Percentiles rank a stretch among this genome's conserved stretches.
phyloP scores from a whole-genome alignment of 2,888 invertebrate species.

The Cynaeus angustus region DNA sequence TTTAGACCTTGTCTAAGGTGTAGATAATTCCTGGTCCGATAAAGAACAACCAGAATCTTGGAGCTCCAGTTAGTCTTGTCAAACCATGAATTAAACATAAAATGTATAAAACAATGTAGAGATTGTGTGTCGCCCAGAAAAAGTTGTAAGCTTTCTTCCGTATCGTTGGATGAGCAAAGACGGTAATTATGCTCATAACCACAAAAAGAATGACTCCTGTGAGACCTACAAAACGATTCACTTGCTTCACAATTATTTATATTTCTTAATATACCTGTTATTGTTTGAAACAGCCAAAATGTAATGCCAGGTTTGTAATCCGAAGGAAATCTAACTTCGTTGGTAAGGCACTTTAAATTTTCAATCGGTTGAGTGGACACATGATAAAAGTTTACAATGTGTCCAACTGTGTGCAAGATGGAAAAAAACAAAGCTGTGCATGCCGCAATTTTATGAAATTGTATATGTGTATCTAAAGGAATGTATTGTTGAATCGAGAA shows the following conservation, averaged over 20 bases:
- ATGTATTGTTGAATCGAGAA: conserved; percentile 95
- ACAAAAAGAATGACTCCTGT: conserved; percentile 91
- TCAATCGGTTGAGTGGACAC: conserved; percentile 96
- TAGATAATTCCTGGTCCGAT: conserved; percentile 93
- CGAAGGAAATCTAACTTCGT: conserved; percentile 94
- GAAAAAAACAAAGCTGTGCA: conserved; percentile 96
- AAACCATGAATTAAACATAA: conserved; percentile 92
- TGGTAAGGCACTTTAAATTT: conserved; percentile 92
- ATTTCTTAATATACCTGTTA: conserved; percentile 80
- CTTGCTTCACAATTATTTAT: background rate
- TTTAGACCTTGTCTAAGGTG: conserved; percentile 86
- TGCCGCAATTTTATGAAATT: conserved; percentile 97
- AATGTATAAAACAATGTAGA: conserved; percentile 90
- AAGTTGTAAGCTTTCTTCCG: conserved; percentile 95
- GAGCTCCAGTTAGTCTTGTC: conserved; percentile 91
- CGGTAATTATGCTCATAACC: conserved; percentile 95
- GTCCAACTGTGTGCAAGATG: conserved; percentile 92
- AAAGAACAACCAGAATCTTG: conserved; percentile 96
- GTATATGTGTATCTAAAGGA: conserved; percentile 95
- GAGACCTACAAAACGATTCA: conserved; percentile 75
- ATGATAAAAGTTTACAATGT: conserved; percentile 98
- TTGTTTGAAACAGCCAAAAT: conserved; percentile 96
- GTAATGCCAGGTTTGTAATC: conserved; percentile 95
- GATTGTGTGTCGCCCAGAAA: conserved; percentile 95
- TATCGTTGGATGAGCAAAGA: conserved; percentile 96